phyloP scores from a whole-genome alignment of 2,888 invertebrate genomes.

The Amblyjoppa fuscipennis region DNA sequence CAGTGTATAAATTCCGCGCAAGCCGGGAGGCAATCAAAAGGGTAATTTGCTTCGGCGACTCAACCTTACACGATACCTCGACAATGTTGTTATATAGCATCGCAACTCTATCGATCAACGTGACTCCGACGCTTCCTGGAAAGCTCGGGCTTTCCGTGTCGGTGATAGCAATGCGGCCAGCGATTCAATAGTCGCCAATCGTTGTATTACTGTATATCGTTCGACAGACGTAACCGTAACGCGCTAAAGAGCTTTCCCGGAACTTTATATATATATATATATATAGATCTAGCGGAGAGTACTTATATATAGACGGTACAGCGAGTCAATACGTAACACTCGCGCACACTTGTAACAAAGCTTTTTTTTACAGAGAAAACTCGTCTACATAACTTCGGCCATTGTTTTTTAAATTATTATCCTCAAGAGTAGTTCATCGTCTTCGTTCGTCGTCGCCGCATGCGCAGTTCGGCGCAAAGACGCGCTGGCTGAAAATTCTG shows the following conservation, averaged over 20 bases:
- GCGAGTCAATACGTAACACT: background rate
- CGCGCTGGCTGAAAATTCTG: background rate
- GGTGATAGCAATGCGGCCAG: slow-evolving; percentile 1
- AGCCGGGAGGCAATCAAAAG: slow-evolving; percentile 20
- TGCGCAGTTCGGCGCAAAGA: background rate
- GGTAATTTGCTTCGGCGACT: slow-evolving; percentile 42
- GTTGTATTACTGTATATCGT: background rate
- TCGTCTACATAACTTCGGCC: background rate
- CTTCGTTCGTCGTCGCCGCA: background rate
- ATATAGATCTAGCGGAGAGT: background rate
- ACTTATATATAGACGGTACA: background rate
- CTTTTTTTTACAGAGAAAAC: background rate
- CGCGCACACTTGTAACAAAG: background rate
- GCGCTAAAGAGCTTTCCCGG: slow-evolving; percentile 34
- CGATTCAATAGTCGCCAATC: slow-evolving; percentile 37
- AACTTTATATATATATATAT: background rate
- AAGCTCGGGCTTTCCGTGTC: slow-evolving; percentile 24
- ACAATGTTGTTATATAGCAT: slow-evolving; percentile 12
- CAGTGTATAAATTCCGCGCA: background rate
- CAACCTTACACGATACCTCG: background rate
- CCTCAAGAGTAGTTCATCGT: background rate
- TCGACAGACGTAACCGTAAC: slow-evolving; percentile 25
- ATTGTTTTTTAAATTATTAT: background rate
- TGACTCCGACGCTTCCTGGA: slow-evolving; percentile 40
- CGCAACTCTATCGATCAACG: slow-evolving; percentile 48